Conservation (phyloP, 2,113 vertebrate species). For the Ctenodactylus gundi region DNA sequence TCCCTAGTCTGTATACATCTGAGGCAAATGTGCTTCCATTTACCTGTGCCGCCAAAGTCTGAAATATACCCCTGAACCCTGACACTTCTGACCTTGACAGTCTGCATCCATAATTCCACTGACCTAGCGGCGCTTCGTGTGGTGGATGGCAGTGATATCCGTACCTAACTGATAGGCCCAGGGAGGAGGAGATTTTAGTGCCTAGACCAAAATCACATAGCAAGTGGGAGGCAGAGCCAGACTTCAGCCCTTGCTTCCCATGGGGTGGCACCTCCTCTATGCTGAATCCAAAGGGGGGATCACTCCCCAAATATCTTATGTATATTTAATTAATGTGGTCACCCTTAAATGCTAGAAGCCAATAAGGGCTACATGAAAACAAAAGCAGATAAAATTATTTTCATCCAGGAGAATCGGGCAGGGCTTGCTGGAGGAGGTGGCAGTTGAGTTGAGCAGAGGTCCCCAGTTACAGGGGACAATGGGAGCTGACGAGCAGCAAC, state of each 20-base stretch:
- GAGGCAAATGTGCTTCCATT: not conserved
- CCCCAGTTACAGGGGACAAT: not conserved
- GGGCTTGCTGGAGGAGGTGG: slow-evolving; percentile 18
- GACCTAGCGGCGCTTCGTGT: not conserved
- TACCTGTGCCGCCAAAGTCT: not conserved
- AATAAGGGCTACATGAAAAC: not conserved
- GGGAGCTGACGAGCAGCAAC: not conserved
- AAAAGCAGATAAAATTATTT: not conserved
- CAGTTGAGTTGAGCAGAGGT: not conserved
- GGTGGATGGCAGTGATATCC: too few species aligned
- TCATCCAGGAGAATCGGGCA: not conserved
- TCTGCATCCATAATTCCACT: not conserved
- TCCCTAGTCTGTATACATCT: not conserved
- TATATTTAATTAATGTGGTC: not conserved
- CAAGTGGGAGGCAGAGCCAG: not conserved
- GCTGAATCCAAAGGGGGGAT: not conserved
- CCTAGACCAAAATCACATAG: not conserved
- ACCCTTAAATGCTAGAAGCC: not conserved
- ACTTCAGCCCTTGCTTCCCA: not conserved
- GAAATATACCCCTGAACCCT: not conserved
- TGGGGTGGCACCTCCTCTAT: not conserved
- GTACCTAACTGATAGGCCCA: not conserved
- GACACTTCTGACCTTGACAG: not conserved
- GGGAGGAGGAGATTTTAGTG: not conserved
- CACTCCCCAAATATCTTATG: not conserved